Percentiles rank a stretch among this genome's conserved stretches.
phyloP scores from a whole-genome alignment of 2,888 invertebrate genomes.

The Aporophyla nigra region DNA sequence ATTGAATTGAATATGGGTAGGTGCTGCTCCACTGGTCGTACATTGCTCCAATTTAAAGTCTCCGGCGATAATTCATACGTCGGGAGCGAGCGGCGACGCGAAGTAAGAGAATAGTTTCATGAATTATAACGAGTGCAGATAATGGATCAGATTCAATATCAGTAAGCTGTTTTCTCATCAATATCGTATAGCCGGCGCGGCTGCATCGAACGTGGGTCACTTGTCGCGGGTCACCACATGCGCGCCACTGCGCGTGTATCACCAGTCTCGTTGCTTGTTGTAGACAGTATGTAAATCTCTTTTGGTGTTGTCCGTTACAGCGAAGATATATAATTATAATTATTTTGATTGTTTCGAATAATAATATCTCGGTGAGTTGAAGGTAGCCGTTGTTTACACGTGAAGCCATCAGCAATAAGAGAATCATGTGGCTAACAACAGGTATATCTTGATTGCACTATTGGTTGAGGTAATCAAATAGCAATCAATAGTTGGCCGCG shows the following conservation, averaged over 20 bases:
- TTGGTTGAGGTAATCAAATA: conserved; percentile 5
- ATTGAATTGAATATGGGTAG: conserved; percentile 31
- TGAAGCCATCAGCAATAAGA: background rate
- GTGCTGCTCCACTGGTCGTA: background rate
- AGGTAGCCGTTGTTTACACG: background rate
- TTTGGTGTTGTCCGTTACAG: background rate
- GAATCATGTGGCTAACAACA: background rate
- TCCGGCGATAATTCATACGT: conserved; percentile 25
- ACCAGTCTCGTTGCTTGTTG: background rate
- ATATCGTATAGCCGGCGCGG: background rate
- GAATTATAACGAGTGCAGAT: conserved; percentile 17
- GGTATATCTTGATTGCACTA: background rate
- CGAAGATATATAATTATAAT: background rate
- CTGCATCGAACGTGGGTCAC: background rate
- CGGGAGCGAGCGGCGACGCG: conserved; percentile 3
- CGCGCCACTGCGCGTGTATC: background rate
- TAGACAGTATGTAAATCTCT: background rate
- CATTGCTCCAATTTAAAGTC: conserved; percentile 29
- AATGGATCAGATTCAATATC: conserved; percentile 17
- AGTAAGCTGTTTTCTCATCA: background rate
- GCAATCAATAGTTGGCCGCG: background rate
- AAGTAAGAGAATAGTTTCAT: conserved; percentile 21
- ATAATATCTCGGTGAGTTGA: background rate
- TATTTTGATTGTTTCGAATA: background rate
- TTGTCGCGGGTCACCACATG: background rate